Percentiles rank a stretch among this genome's conserved stretches.
Evolutionary conservation across 1,140 invertebrate species (phyloP).

Genomic region (Drosophila tani): DNA sequence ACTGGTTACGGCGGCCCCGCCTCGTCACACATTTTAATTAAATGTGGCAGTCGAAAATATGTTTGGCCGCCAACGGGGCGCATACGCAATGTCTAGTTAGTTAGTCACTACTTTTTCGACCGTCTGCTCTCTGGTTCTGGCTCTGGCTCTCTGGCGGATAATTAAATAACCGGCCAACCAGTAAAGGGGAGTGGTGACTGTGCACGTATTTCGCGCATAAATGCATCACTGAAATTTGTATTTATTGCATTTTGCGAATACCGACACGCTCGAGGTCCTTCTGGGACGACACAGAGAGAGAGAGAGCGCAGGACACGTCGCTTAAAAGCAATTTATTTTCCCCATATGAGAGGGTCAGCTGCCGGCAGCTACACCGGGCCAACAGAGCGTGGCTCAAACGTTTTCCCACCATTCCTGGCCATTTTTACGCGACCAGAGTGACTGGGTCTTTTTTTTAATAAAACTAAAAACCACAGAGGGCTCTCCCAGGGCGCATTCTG

Average conservation of each 20-base stretch:
- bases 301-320: slow-evolving; percentile 26
- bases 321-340: slow-evolving; percentile 75
- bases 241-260: slow-evolving; percentile 69
- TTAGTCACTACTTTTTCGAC: slow-evolving; percentile 16
- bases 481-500: slow-evolving; percentile 27
- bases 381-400: slow-evolving; percentile 41
- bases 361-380: slow-evolving; percentile 8
- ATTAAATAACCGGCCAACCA: slow-evolving; percentile 42
- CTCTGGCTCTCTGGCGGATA: slow-evolving; percentile 20
- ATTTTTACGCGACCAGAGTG: slow-evolving; percentile 14
- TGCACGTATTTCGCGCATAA: slow-evolving; percentile 56
- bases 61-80: slow-evolving; percentile 18
- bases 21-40: slow-evolving; percentile 24
- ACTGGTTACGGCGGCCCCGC: slow-evolving; percentile 6
- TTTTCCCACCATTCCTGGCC: slow-evolving; percentile 23
- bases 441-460: slow-evolving; percentile 29
- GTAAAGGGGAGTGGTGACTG: slow-evolving; percentile 8
- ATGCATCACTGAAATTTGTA: slow-evolving; percentile 62
- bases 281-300: slow-evolving; percentile 6
- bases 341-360: slow-evolving; percentile 45
- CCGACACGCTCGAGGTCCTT: slow-evolving; percentile 38
- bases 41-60: slow-evolving; percentile 39
- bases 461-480: slow-evolving; percentile 51
- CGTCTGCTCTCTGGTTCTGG: not conserved
- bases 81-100: slow-evolving; percentile 46